These are phyloP conservation scores for Drosophila mojavensis DNA, from an alignment of 1,140 invertebrate genomes.

Conservation along the genomic window DNA sequence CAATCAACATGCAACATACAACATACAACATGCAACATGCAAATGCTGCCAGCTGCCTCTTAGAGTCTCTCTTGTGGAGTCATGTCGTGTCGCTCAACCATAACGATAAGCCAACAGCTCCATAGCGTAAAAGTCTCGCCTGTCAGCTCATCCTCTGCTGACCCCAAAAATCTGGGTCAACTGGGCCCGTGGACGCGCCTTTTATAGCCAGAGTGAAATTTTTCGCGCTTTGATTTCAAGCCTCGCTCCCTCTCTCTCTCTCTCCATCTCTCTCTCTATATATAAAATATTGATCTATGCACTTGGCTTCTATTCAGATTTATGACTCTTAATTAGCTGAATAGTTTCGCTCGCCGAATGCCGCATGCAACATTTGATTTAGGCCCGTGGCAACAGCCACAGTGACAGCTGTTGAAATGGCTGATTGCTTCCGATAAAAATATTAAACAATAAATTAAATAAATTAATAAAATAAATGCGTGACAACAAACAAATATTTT, in stretches of 20 bases:
- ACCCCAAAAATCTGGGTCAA: slow-evolving; percentile 64
- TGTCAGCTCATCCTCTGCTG: slow-evolving; percentile 47
- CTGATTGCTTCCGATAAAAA: background rate
- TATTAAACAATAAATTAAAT: background rate
- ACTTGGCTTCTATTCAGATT: slow-evolving; percentile 41
- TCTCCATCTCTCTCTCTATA: background rate
- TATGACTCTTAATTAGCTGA: slow-evolving; percentile 75
- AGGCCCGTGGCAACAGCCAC: background rate
- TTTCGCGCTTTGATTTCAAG: slow-evolving; percentile 59
- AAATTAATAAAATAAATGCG: slow-evolving; percentile 1
- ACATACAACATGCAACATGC: slow-evolving; percentile 68
- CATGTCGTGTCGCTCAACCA: slow-evolving; percentile 59
- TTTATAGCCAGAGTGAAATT: slow-evolving; percentile 27
- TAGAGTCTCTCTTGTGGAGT: slow-evolving; percentile 17
- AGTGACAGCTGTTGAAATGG: slow-evolving; percentile 10
- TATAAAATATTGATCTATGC: slow-evolving; percentile 10
- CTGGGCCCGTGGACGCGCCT: slow-evolving; percentile 42
- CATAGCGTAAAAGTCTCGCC: slow-evolving; percentile 65
- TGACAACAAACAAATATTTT: background rate
- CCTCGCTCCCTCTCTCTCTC: background rate
- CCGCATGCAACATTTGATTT: slow-evolving; percentile 41
- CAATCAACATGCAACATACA: slow-evolving; percentile 69
- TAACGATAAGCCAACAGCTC: slow-evolving; percentile 44
- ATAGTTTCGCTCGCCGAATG: slow-evolving; percentile 55
- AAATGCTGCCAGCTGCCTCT: slow-evolving; percentile 56